phyloP scores from a whole-genome alignment of 2,113 vertebrate genomes.

The Passer montanus region DNA sequence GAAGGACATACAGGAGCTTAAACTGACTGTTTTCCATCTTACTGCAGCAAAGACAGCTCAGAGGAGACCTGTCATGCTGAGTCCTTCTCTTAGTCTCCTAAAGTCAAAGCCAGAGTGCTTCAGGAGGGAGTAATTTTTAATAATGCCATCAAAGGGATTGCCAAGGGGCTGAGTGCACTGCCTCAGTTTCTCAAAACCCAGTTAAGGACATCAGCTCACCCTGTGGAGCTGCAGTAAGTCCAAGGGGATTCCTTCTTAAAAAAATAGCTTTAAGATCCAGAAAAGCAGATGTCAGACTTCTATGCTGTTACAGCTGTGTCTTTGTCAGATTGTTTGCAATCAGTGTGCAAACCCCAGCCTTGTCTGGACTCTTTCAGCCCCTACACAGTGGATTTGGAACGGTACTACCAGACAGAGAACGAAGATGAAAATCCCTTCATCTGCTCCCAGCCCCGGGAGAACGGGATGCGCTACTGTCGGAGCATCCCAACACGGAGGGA shows the following conservation, averaged over 20 bases:
- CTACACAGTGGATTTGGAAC: slow-evolving; percentile 78
- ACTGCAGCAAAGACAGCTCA: neutral
- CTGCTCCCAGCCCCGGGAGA: slow-evolving; percentile 90
- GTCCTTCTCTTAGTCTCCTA: neutral
- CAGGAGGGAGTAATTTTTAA: neutral
- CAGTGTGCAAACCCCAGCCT: neutral
- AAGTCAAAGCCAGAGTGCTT: neutral
- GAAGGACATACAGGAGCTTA: neutral
- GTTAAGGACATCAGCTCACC: neutral
- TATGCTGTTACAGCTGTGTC: neutral
- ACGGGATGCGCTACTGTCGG: slow-evolving; percentile 91
- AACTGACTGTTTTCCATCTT: neutral
- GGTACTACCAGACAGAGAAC: slow-evolving; percentile 95
- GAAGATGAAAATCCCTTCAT: slow-evolving; percentile 98
- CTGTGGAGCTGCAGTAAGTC: neutral
- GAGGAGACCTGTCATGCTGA: neutral
- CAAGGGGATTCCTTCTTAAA: neutral
- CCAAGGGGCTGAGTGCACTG: neutral
- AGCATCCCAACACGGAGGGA: slow-evolving; percentile 84
- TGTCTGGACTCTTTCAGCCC: slow-evolving; percentile 75
- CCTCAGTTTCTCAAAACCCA: neutral
- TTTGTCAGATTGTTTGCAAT: neutral
- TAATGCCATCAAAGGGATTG: neutral
- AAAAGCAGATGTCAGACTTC: neutral
- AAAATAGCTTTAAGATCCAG: neutral